These are phyloP conservation scores for Bryconaethiops microstoma DNA, from an alignment of 2,797 vertebrate species.

Conservation along the genomic window DNA sequence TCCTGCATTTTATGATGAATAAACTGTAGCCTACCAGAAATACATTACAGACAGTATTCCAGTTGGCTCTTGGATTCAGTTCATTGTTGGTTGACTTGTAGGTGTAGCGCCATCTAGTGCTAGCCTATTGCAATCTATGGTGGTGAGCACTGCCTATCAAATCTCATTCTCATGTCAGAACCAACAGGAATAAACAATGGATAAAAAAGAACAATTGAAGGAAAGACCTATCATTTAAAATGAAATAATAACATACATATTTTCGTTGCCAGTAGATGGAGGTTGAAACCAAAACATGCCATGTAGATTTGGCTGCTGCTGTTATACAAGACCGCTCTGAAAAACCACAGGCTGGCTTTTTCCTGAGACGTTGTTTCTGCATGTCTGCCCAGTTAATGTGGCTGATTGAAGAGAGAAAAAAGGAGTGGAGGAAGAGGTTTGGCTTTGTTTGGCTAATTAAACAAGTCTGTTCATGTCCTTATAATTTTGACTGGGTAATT, in stretches of 20 bases:
- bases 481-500: conserved; percentile 56
- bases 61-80: conserved; percentile 5
- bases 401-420: conserved; percentile 61
- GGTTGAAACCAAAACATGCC: conserved; percentile 50
- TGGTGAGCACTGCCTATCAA: background rate
- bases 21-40: background rate
- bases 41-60: background rate
- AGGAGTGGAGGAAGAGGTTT: conserved; percentile 23
- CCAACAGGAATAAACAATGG: background rate
- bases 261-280: conserved; percentile 41
- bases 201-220: background rate
- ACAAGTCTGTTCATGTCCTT: conserved; percentile 55
- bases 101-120: conserved; percentile 38
- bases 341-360: conserved; percentile 67
- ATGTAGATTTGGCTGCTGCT: conserved; percentile 59
- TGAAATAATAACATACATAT: conserved; percentile 34
- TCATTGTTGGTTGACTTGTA: conserved; percentile 11
- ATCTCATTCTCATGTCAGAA: conserved; percentile 1
- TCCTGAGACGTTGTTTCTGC: conserved; percentile 66
- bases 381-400: conserved; percentile 62
- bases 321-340: conserved; percentile 54
- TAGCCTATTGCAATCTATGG: background rate
- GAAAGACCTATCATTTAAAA: conserved; percentile 42
- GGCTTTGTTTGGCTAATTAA: conserved; percentile 69
- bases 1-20: background rate